These are phyloP conservation scores for Bradypodion ventrale DNA, from an alignment of 2,797 vertebrate species.

Conservation along the genomic window DNA sequence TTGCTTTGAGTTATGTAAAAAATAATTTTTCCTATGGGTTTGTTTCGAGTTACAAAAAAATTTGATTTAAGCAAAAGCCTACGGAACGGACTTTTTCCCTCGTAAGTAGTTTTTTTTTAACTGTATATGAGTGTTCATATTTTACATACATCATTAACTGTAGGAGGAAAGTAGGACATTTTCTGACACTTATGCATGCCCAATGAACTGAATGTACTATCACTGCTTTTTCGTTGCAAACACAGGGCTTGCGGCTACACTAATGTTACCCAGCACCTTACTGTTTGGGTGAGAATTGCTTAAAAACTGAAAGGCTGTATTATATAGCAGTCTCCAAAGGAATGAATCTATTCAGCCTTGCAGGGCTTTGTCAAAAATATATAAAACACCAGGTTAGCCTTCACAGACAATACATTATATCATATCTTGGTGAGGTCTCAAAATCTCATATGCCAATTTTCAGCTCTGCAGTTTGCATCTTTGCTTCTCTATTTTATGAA, in stretches of 20 bases:
- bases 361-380: background rate
- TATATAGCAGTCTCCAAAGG: background rate
- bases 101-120: too few species aligned
- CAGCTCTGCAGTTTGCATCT: background rate
- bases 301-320: background rate
- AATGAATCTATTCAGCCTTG: background rate
- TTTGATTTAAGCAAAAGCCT: too few species aligned
- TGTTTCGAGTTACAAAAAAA: too few species aligned
- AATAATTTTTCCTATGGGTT: too few species aligned
- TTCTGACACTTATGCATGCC: background rate
- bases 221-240: background rate
- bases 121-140: background rate
- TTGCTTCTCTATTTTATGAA: background rate
- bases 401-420: background rate
- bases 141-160: background rate
- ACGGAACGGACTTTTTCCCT: too few species aligned
- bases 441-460: conserved; percentile 5
- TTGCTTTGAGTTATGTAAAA: too few species aligned
- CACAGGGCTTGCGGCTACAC: background rate
- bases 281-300: background rate
- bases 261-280: background rate
- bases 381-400: background rate
- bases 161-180: background rate
- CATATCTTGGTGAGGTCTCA: background rate
- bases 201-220: background rate